phyloP scores from a whole-genome alignment of 2,797 vertebrate genomes.

The Cynodonichthys magdalenae region DNA sequence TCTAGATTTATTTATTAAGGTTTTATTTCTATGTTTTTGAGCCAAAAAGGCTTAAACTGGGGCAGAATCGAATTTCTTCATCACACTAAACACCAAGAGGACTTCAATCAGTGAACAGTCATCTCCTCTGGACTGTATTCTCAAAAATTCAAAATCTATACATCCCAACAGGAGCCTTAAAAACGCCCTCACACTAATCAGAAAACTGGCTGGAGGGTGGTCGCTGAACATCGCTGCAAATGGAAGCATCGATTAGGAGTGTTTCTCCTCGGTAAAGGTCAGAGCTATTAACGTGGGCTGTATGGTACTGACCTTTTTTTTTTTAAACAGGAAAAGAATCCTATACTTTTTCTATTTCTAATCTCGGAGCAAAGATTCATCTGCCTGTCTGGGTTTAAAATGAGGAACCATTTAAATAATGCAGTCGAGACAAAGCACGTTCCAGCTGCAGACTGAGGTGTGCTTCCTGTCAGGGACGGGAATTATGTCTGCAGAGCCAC shows the following conservation, averaged over 20 bases:
- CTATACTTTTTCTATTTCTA: constrained; percentile 9
- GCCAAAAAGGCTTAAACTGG: background rate
- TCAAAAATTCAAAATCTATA: constrained; percentile 48
- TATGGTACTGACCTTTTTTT: background rate
- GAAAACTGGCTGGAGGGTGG: constrained; percentile 26
- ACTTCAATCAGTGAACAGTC: constrained; percentile 7
- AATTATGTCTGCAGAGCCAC: constrained; percentile 34
- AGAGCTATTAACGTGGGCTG: constrained; percentile 26
- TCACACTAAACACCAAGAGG: constrained; percentile 7
- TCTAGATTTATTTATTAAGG: too few relatives aligned
- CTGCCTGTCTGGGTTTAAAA: constrained; percentile 9
- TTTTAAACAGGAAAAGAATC: constrained; percentile 8
- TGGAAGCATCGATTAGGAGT: constrained; percentile 31
- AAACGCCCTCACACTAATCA: constrained; percentile 26
- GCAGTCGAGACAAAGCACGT: constrained; percentile 27
- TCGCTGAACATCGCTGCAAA: constrained; percentile 18
- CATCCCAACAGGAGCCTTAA: constrained; percentile 33
- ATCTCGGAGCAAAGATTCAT: constrained; percentile 21
- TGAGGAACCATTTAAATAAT: constrained; percentile 26
- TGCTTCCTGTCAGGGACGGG: constrained; percentile 29
- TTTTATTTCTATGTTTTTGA: background rate
- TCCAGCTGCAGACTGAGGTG: constrained; percentile 10
- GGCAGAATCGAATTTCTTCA: constrained; percentile 1
- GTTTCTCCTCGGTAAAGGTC: constrained; percentile 42
- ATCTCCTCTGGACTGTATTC: constrained; percentile 28